These are phyloP conservation scores for Campoletis sonorensis DNA, from an alignment of 1,140 invertebrate species.

Conservation along the genomic window DNA sequence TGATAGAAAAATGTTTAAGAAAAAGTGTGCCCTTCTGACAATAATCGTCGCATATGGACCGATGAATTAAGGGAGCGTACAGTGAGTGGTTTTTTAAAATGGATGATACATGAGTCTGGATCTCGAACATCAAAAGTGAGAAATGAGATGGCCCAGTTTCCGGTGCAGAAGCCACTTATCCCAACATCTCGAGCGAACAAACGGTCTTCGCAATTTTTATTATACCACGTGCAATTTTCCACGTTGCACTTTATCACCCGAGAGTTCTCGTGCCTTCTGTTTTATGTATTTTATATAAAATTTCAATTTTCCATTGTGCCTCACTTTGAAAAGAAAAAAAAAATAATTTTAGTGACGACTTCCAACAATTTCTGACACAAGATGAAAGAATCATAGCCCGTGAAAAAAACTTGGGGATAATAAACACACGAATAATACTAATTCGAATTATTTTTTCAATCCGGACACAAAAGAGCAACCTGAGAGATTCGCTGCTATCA, in stretches of 20 bases:
- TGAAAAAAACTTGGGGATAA: not conserved
- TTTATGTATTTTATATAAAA: not conserved
- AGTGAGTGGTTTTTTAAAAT: too few species aligned
- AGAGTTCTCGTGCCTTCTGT: not conserved
- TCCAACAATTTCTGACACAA: not conserved
- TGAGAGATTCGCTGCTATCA: not conserved
- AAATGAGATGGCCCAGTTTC: slow-evolving; percentile 57
- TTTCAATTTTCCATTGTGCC: not conserved
- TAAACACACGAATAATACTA: not conserved
- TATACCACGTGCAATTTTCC: slow-evolving; percentile 1
- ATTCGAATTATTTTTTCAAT: not conserved
- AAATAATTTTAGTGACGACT: not conserved
- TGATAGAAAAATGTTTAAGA: too few species aligned
- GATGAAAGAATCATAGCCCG: not conserved
- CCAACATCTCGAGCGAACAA: not conserved
- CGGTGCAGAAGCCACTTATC: slow-evolving; percentile 33
- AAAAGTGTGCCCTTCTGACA: too few species aligned
- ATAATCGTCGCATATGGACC: too few species aligned
- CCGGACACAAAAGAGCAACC: not conserved
- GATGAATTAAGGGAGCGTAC: too few species aligned
- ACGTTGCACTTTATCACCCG: not conserved
- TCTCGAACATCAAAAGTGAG: slow-evolving; percentile 58
- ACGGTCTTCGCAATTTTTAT: slow-evolving; percentile 14
- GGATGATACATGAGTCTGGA: slow-evolving; percentile 50
- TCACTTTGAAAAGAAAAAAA: not conserved